These are phyloP conservation scores for Adoxophyes honmai DNA, from an alignment of 1,140 invertebrate species.

Conservation along the genomic window DNA sequence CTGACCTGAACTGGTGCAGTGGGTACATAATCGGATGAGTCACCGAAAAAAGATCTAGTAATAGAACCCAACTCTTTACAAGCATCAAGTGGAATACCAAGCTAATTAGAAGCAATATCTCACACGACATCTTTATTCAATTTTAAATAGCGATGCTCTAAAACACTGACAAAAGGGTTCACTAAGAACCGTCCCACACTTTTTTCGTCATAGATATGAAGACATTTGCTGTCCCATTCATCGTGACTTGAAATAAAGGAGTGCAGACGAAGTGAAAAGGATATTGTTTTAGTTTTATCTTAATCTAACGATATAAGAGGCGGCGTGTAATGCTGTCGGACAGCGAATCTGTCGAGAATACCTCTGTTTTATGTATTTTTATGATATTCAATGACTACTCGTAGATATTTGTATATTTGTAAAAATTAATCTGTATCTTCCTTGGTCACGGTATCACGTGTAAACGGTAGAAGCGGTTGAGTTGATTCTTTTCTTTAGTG, in stretches of 20 bases:
- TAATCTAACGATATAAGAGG: conserved; percentile 67
- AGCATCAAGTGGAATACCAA: not conserved
- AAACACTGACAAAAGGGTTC: conserved; percentile 45
- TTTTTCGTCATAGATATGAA: conserved; percentile 42
- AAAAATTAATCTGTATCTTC: no score
- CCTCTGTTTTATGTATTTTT: no score
- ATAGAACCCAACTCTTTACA: no score
- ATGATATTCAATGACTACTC: no score
- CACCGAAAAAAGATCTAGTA: no score
- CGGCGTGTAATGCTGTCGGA: conserved; percentile 34
- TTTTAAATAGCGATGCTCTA: conserved; percentile 36
- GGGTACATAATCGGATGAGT: no score
- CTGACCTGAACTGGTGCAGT: no score
- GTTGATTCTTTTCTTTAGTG: no score
- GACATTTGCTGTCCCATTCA: conserved; percentile 52
- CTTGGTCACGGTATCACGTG: no score
- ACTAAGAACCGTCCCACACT: conserved; percentile 50
- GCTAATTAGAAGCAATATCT: conserved; percentile 21
- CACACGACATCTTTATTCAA: conserved; percentile 20
- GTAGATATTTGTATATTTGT: no score
- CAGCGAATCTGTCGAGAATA: conserved; percentile 33
- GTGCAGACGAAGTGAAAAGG: conserved; percentile 60
- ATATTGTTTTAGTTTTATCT: conserved; percentile 76
- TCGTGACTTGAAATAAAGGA: conserved; percentile 61
- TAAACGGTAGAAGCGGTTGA: no score